phyloP scores from a whole-genome alignment of 2,888 invertebrate species.

The Hydropsyche betteni region DNA sequence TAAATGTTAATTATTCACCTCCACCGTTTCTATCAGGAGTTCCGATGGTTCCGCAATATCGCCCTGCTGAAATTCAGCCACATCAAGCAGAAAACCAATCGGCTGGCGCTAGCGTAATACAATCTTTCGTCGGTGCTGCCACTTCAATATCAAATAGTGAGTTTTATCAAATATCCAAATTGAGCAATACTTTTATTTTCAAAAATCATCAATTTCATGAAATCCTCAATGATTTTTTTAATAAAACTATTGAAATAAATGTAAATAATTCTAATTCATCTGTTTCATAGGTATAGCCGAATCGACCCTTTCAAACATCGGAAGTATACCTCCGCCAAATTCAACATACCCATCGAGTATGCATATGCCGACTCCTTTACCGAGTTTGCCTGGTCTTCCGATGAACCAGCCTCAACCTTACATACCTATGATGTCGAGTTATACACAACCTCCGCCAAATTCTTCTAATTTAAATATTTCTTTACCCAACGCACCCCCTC shows the following conservation, averaged over 20 bases:
- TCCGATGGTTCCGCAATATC: conserved; percentile 59
- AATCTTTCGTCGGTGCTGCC: conserved; percentile 63
- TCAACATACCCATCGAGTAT: conserved; percentile 59
- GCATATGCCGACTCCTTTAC: conserved; percentile 66
- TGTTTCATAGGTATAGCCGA: conserved; percentile 62
- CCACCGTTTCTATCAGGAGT: conserved; percentile 65
- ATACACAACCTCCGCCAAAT: conserved; percentile 57
- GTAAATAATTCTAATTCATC: neutral
- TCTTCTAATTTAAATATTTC: conserved; percentile 50
- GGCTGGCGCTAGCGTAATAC: conserved; percentile 37
- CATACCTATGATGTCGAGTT: conserved; percentile 65
- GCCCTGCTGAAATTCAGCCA: conserved; percentile 41
- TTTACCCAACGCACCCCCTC: conserved; percentile 3
- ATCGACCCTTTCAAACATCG: conserved; percentile 63
- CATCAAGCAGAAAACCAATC: conserved; percentile 30
- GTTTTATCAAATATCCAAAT: conserved; percentile 52
- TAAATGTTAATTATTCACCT: conserved; percentile 54
- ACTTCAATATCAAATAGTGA: conserved; percentile 65
- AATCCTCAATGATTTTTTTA: too few species aligned
- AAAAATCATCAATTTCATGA: neutral
- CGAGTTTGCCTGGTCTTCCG: conserved; percentile 64
- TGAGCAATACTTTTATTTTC: neutral
- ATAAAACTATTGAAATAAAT: conserved; percentile 1
- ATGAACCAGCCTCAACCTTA: conserved; percentile 67
- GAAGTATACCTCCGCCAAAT: conserved; percentile 59